These are phyloP conservation scores for Diplolepis rosae DNA, from an alignment of 2,888 invertebrate genomes.

Conservation along the genomic window DNA sequence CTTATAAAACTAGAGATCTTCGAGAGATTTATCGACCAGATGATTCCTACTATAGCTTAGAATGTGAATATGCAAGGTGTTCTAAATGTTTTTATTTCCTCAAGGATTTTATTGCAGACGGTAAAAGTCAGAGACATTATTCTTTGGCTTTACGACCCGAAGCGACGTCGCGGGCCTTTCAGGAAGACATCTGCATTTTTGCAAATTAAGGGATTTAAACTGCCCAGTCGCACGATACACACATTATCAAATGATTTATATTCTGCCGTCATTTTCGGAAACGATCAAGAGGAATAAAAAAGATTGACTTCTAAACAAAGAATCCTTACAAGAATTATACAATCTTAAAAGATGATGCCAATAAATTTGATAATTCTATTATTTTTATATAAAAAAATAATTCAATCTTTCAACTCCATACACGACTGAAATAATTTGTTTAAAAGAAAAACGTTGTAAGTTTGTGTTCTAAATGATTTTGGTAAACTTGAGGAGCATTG, in stretches of 20 bases:
- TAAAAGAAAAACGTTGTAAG: no score
- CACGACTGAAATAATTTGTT: no score
- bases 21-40: background rate
- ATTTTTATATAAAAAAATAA: no score
- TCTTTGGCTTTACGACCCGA: slow-evolving; percentile 17
- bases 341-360: no score
- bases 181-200: slow-evolving; percentile 29
- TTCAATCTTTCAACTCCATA: no score
- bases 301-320: no score
- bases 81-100: slow-evolving; percentile 18
- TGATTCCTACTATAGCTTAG: background rate
- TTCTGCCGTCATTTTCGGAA: slow-evolving; percentile 36
- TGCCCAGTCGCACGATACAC: background rate
- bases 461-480: no score
- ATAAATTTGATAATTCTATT: no score
- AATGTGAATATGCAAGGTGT: background rate
- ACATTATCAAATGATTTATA: slow-evolving; percentile 7
- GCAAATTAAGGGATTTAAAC: slow-evolving; percentile 40
- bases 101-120: slow-evolving; percentile 5
- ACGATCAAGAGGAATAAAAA: slow-evolving; percentile 24
- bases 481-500: slow-evolving; percentile 20
- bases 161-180: background rate
- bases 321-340: no score
- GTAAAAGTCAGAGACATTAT: slow-evolving; percentile 14
- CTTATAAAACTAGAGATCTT: background rate